Conservation (phyloP, 1,140 invertebrate genomes). For the Drosophila miranda region DNA sequence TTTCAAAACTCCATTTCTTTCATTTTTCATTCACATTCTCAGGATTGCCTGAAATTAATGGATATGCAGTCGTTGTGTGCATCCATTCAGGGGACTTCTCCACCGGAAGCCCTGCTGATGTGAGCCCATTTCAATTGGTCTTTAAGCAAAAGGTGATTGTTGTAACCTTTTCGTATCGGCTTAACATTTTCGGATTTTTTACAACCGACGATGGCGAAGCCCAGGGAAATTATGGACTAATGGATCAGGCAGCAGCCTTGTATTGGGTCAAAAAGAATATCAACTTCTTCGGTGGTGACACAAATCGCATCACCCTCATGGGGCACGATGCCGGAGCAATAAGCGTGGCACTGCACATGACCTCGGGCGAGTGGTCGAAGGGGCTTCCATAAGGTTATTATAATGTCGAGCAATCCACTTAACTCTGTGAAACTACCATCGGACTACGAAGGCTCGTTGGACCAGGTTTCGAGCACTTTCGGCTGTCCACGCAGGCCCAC, state of each 20-base stretch:
- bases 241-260: slow-evolving; percentile 94
- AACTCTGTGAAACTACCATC: slow-evolving; percentile 84
- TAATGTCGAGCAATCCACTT: slow-evolving; percentile 89
- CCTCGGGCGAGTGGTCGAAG: slow-evolving; percentile 85
- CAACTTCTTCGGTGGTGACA: slow-evolving; percentile 92
- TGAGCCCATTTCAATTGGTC: slow-evolving; percentile 90
- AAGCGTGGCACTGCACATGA: slow-evolving; percentile 88
- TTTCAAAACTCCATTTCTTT: too few species aligned
- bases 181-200: slow-evolving; percentile 96
- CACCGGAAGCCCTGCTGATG: slow-evolving; percentile 87
- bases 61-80: slow-evolving; percentile 90
- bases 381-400: slow-evolving; percentile 87
- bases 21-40: neutral
- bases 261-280: slow-evolving; percentile 94
- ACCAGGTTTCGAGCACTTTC: slow-evolving; percentile 86
- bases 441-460: slow-evolving; percentile 84
- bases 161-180: slow-evolving; percentile 89
- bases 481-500: slow-evolving; percentile 87
- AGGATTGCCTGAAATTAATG: slow-evolving; percentile 87
- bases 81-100: slow-evolving; percentile 91
- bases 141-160: slow-evolving; percentile 90
- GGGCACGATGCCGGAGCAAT: slow-evolving; percentile 92
- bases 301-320: slow-evolving; percentile 92
- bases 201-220: slow-evolving; percentile 91
- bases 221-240: slow-evolving; percentile 94